Evolutionary conservation across 2,888 invertebrate species (phyloP), one percentile per base, ranked within the genome.

Genomic region (Eupithecia subfuscata): DNA sequence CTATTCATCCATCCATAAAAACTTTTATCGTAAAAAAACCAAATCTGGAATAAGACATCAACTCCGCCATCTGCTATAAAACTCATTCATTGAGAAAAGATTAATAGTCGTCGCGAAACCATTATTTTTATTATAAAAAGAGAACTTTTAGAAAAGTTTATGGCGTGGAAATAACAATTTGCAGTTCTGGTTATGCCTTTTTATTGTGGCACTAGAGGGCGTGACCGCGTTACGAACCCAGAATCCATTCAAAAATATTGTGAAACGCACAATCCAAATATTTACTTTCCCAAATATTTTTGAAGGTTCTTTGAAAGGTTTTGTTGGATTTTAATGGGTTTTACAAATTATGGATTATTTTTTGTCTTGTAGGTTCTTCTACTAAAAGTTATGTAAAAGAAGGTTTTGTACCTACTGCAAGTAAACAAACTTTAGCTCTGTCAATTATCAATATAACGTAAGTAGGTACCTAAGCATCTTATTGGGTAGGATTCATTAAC

Each of bases 141-240:
- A 82, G 78, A 83, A 89, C 87, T 90, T 90, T 92, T 87, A 88
- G 85, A 89, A 90, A 91, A 92, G 67, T 93, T 92, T 92, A 94
- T 94, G 90, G 90, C 83, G 89, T 92, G 94, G 94, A 94, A 94
- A 91, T 88, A 88, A 91, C 91, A 94, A 94, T 94, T 95, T 94
- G 94, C 92, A 91, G 87, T 91, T 87, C 86, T 85, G 93, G 91
- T 89, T 81, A 87, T 85, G 84, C 82, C 86, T 85, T 84, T 81
- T 79, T 82, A 88, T 93, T 93, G 91, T 93, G 82, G 76, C 72
- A 73, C 43, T 76, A 86, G 91, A 93, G 92, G 94, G 94, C 94
- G 94, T 94, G 93, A 94, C 94, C 90, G 87, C 88, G 87, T 82
- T 82, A 83, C 83, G 70, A 75, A 84, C 72, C 72, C 75, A 83